A percentile compares a stretch with the other conserved stretches of the same genome.
These are phyloP conservation scores for Nycteola revayana DNA, from an alignment of 2,888 invertebrate species.

Conservation along the genomic window DNA sequence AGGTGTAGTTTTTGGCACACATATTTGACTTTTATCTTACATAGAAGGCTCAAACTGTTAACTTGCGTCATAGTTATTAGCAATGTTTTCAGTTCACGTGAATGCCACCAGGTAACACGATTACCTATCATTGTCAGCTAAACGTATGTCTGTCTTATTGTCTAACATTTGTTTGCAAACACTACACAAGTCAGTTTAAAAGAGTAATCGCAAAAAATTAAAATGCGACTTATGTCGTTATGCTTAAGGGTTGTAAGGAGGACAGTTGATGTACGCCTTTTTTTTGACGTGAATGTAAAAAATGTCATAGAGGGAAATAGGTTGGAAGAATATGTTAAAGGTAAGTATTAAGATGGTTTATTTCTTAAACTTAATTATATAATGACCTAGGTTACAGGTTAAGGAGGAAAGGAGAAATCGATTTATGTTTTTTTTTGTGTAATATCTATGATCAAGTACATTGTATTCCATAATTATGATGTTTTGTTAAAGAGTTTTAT, in stretches of 20 bases:
- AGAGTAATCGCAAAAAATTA: conserved; percentile 1
- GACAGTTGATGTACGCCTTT: neutral
- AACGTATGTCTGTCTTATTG: conserved; percentile 32
- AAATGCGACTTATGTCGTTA: conserved; percentile 9
- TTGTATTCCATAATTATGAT: too few relatives aligned
- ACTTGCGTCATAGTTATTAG: neutral
- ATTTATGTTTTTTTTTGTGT: too few relatives aligned
- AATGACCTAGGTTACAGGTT: too few relatives aligned
- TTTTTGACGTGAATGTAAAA: conserved; percentile 31
- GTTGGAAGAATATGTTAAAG: too few relatives aligned
- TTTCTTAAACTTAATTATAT: too few relatives aligned
- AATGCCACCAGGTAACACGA: conserved; percentile 32
- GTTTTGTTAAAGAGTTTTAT: too few relatives aligned
- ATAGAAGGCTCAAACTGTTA: too few relatives aligned
- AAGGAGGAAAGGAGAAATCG: too few relatives aligned
- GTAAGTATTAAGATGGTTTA: too few relatives aligned
- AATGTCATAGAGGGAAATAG: conserved; percentile 34
- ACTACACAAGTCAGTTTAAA: conserved; percentile 13
- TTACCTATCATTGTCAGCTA: conserved; percentile 38
- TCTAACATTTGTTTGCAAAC: conserved; percentile 38
- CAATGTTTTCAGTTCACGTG: conserved; percentile 25
- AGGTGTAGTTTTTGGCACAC: too few relatives aligned
- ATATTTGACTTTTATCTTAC: too few relatives aligned
- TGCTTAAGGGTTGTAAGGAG: neutral
- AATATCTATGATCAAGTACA: too few relatives aligned